Conservation (phyloP, 2,113 vertebrate species). For the Tragulus kanchil region DNA sequence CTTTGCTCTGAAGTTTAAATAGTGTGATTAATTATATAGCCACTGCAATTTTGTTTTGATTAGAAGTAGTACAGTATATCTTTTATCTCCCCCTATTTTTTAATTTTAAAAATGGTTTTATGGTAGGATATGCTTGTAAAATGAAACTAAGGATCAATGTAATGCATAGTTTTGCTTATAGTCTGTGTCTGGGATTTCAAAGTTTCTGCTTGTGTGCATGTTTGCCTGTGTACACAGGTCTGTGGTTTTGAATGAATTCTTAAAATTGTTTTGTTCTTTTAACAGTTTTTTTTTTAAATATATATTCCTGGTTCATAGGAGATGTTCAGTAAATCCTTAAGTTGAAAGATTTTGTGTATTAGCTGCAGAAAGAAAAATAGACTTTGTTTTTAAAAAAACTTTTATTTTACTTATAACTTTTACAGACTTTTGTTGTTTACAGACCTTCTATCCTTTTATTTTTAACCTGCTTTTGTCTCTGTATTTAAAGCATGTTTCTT, state of each 20-base stretch:
- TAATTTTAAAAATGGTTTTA: slow-evolving; percentile 31
- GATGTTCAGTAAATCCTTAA: slow-evolving; percentile 15
- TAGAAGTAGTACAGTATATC: not conserved
- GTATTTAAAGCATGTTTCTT: slow-evolving; percentile 9
- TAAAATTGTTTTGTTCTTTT: not conserved
- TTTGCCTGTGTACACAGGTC: not conserved
- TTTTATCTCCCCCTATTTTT: not conserved
- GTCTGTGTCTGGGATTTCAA: not conserved
- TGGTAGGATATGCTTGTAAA: not conserved
- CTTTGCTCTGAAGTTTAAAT: not conserved
- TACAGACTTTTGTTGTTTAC: too few relatives aligned
- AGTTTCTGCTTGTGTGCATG: not conserved
- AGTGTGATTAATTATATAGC: not conserved
- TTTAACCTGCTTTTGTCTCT: not conserved
- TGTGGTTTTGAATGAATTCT: not conserved
- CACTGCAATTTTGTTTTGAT: not conserved
- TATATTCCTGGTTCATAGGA: not conserved
- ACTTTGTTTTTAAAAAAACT: not conserved
- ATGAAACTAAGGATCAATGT: not conserved
- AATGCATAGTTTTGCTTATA: not conserved
- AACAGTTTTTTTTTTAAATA: not conserved
- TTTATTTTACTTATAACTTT: too few relatives aligned
- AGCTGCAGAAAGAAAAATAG: not conserved
- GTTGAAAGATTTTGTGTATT: not conserved
- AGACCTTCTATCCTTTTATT: not conserved